Conservation (phyloP, 1,140 invertebrate species). For the Nautilus pompilius region DNA sequence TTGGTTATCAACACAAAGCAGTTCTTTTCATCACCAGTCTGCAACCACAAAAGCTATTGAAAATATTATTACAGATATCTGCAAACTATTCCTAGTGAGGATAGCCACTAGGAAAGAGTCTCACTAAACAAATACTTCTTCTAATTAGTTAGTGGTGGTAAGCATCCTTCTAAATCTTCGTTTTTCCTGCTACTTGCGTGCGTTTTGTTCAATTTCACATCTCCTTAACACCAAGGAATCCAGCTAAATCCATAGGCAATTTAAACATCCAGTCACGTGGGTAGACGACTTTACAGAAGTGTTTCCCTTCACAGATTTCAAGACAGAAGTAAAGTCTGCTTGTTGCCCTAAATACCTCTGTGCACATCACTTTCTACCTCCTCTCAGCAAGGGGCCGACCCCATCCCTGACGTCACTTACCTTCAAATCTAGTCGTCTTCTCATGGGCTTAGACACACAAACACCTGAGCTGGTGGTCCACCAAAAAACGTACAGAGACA, state of each 20-base stretch:
- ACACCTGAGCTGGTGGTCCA: slow-evolving; percentile 5
- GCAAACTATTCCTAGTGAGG: too few species aligned
- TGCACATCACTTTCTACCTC: slow-evolving; percentile 6
- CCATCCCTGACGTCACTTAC: slow-evolving; percentile 4
- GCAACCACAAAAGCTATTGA: too few species aligned
- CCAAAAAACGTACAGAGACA: slow-evolving; percentile 6
- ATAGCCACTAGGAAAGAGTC: too few species aligned
- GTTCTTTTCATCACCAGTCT: too few species aligned
- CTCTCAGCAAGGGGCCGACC: not conserved
- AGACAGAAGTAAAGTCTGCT: slow-evolving; percentile 10
- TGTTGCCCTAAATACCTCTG: not conserved
- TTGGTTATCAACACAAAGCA: too few species aligned
- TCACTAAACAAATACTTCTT: not conserved
- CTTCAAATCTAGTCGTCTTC: slow-evolving; percentile 7
- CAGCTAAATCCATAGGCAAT: not conserved
- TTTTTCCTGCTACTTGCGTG: too few species aligned
- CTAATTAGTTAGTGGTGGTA: slow-evolving; percentile 7
- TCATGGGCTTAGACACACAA: slow-evolving; percentile 10
- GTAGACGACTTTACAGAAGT: slow-evolving; percentile 3
- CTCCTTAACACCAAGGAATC: not conserved
- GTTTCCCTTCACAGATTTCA: slow-evolving; percentile 9
- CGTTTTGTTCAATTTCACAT: slow-evolving; percentile 6
- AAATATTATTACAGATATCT: too few species aligned
- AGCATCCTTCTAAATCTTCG: not conserved
- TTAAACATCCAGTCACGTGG: slow-evolving; percentile 1